Conservation (phyloP, 2,113 vertebrate species). For the Archocentrus centrarchus region DNA sequence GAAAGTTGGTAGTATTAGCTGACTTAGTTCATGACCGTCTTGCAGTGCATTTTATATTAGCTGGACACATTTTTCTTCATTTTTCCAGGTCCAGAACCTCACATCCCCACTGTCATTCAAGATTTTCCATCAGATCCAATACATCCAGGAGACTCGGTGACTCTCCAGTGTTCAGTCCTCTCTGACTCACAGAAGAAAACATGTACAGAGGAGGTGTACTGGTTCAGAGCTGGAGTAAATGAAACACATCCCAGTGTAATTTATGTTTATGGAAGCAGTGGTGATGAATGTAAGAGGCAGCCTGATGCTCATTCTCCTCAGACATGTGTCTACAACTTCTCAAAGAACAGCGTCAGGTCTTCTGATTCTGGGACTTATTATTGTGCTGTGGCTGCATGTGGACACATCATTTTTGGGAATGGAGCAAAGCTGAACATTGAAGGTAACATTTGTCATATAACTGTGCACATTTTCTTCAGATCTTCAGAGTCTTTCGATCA, state of each 20-base stretch:
- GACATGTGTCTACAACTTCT: slow-evolving; percentile 52
- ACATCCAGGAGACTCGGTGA: slow-evolving; percentile 17
- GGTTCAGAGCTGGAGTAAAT: slow-evolving; percentile 43
- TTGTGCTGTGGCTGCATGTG: slow-evolving; percentile 62
- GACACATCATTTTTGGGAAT: slow-evolving; percentile 50
- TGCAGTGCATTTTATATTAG: not conserved
- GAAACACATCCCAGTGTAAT: slow-evolving; percentile 5
- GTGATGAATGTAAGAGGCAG: not conserved
- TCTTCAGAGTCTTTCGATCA: not conserved
- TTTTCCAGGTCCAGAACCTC: not conserved
- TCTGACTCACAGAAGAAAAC: slow-evolving; percentile 9
- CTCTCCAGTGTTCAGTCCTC: slow-evolving; percentile 49
- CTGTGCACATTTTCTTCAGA: not conserved
- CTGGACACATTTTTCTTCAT: no score
- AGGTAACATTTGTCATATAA: slow-evolving; percentile 8
- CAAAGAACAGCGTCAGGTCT: slow-evolving; percentile 27
- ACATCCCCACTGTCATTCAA: not conserved
- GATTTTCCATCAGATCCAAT: not conserved
- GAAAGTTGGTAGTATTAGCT: not conserved
- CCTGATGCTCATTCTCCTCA: not conserved
- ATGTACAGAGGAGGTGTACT: slow-evolving; percentile 43
- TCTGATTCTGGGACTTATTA: slow-evolving; percentile 60
- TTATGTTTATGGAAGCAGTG: slow-evolving; percentile 10
- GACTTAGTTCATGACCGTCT: not conserved
- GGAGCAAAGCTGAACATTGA: slow-evolving; percentile 34